phyloP scores from a whole-genome alignment of 1,140 invertebrate species.

The Drosophila kohkoa region DNA sequence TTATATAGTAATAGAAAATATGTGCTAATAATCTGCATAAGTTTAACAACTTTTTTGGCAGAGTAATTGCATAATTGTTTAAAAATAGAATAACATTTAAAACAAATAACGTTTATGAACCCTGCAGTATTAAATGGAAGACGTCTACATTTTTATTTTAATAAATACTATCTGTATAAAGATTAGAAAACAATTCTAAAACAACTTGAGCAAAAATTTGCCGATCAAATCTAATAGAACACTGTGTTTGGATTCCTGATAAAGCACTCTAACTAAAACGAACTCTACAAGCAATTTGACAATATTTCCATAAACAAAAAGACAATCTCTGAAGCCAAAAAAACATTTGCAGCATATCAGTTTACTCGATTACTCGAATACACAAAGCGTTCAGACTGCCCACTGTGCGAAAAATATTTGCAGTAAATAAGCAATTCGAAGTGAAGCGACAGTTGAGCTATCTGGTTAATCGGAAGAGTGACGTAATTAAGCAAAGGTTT shows the following conservation, averaged over 20 bases:
- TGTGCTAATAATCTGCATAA: too few relatives aligned
- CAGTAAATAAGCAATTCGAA: conserved; percentile 32
- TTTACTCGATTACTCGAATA: conserved; percentile 8
- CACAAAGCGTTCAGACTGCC: background rate
- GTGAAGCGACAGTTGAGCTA: conserved; percentile 33
- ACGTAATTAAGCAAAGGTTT: conserved; percentile 66
- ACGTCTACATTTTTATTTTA: too few relatives aligned
- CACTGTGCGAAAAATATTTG: background rate
- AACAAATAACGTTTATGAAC: too few relatives aligned
- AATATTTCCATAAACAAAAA: conserved; percentile 9
- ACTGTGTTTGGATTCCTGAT: background rate
- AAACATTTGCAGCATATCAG: conserved; percentile 14
- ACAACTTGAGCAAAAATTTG: too few relatives aligned
- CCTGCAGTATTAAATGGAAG: too few relatives aligned
- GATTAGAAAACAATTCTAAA: background rate
- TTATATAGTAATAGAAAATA: too few relatives aligned
- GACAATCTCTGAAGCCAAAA: background rate
- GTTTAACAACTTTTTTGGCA: too few relatives aligned
- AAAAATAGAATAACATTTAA: too few relatives aligned
- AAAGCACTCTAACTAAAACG: background rate
- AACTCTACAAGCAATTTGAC: conserved; percentile 2
- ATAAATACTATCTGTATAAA: too few relatives aligned
- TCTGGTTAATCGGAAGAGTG: conserved; percentile 40
- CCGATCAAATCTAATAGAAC: too few relatives aligned
- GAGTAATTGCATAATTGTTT: too few relatives aligned